Evolutionary conservation across 2,113 vertebrate genomes (phyloP), one percentile per base, ranked within the genome.

Genomic region (Pangasianodon gigas): DNA sequence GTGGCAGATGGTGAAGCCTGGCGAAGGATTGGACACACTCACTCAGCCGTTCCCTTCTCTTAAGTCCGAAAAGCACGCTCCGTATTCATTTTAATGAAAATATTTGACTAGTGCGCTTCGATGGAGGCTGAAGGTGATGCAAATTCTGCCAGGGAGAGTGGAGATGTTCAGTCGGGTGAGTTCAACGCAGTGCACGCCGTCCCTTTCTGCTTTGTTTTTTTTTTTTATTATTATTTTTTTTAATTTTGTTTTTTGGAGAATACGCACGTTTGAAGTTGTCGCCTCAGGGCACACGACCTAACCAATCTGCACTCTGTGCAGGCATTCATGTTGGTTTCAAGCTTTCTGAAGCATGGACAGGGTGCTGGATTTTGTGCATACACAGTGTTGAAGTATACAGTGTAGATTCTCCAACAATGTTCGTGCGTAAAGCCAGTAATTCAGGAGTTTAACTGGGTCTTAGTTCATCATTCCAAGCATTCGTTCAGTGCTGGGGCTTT

Each of bases 61-160:
- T 3, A 16, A 82, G 19, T 1, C 18, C 3, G 74, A 85, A 65
- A 85, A 29, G 26, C 41, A 48, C 13, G 62, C 29, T n/a, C 46
- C 11, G 37, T 67, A 71, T 69, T 29, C 5, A 87, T 81, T 89
- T 62, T 48, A 18, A 82, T 77, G 71, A 9, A 19, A 11, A 82
- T 6, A 84, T 91, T 86, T 77, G 67, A 8, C 10, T 82, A 16
- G 52, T 19, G 69, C 81, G 56, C 69, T 65, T 48, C 48, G 16
- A 92, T 92, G 91, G 90, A 92, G 44, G 46, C 81, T 56, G 90
- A 89, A 74, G 85, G 85, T 54, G 86, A 88, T 88, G 86, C 10
- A 54, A 82, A 90, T 75, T 85, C 74, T 56, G 82, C 54, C 75
- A 46, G 83, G 54, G 77, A 41, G 46, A 87, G 69, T 83, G 90